phyloP scores from a whole-genome alignment of 2,888 invertebrate species.

The Apotomis turbidana region DNA sequence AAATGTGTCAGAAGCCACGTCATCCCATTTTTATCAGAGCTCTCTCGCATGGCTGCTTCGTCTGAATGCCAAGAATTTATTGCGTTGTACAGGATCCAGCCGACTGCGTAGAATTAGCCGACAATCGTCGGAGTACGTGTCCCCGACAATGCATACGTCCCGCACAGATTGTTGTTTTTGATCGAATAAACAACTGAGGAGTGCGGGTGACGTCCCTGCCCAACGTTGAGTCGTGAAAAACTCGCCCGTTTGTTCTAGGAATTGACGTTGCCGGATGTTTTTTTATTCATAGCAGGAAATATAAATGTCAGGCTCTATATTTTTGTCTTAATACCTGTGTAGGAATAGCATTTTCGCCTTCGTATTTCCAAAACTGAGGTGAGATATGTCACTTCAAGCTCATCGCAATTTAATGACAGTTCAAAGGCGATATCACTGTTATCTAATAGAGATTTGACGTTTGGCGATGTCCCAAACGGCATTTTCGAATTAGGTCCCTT shows the following conservation, averaged over 20 bases:
- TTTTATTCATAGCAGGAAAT: background rate
- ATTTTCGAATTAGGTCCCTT: no score
- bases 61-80: slow-evolving; percentile 79
- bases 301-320: background rate
- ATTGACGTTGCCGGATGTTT: background rate
- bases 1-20: slow-evolving; percentile 70
- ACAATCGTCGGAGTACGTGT: slow-evolving; percentile 58
- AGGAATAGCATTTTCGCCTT: no score
- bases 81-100: slow-evolving; percentile 76
- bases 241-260: background rate
- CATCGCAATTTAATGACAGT: no score
- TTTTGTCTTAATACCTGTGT: no score
- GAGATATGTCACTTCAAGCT: no score
- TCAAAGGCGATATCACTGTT: no score
- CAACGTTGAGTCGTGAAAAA: background rate
- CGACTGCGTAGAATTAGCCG: slow-evolving; percentile 75
- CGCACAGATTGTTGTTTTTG: slow-evolving; percentile 24
- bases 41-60: slow-evolving; percentile 73
- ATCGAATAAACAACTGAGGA: slow-evolving; percentile 16
- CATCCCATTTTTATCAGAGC: slow-evolving; percentile 78
- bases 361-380: no score
- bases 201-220: background rate
- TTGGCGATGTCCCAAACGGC: no score
- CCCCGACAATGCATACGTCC: slow-evolving; percentile 30
- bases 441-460: no score